phyloP scores from a whole-genome alignment of 2,797 vertebrate species.

The Acanthurus lineatus region DNA sequence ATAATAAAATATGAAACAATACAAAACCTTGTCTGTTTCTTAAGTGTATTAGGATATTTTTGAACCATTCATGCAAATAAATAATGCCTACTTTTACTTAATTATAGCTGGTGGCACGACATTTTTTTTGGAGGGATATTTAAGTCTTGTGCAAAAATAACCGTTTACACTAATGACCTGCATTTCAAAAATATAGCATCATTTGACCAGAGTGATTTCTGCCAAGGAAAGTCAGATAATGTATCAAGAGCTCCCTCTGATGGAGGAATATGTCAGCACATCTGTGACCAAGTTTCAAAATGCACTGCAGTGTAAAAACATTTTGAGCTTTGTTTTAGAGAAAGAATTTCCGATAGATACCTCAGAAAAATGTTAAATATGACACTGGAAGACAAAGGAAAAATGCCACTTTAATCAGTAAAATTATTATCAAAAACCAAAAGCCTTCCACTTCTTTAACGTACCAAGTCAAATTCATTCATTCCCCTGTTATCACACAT shows the following conservation, averaged over 20 bases:
- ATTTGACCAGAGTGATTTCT: background rate
- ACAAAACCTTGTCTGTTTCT: conserved; percentile 27
- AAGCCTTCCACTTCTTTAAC: background rate
- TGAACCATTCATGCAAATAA: background rate
- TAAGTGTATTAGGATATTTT: background rate
- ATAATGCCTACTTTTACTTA: background rate
- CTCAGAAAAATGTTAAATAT: background rate
- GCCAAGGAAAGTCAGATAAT: background rate
- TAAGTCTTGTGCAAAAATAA: background rate
- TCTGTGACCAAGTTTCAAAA: background rate
- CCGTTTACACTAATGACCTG: background rate
- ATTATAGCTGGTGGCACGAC: background rate
- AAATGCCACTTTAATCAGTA: conserved; percentile 8
- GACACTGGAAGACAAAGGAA: background rate
- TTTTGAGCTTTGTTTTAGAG: accelerated
- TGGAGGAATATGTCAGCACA: conserved; percentile 47
- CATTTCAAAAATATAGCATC: background rate
- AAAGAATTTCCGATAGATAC: background rate
- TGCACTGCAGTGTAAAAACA: background rate
- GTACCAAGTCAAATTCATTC: conserved; percentile 23
- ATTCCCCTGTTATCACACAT: conserved; percentile 25
- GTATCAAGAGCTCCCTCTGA: conserved; percentile 73
- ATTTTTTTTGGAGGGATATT: background rate
- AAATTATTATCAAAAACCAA: conserved; percentile 16
- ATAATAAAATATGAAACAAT: conserved; percentile 77